phyloP scores from a whole-genome alignment of 2,888 invertebrate species.

The Macaria liturata region DNA sequence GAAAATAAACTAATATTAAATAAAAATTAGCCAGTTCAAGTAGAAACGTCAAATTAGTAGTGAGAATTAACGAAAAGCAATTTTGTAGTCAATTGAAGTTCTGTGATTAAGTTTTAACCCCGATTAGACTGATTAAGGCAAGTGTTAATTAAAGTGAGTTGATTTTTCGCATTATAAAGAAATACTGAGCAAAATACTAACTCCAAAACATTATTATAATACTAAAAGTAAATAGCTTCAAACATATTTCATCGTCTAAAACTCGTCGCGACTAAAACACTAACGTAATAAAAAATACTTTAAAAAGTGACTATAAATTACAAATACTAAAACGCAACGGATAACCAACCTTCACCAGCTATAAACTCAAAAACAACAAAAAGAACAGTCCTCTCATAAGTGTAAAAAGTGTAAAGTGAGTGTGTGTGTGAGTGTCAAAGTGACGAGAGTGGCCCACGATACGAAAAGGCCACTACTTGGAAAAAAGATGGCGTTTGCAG shows the following conservation, averaged over 20 bases:
- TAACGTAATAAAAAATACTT: too few species aligned
- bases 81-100: slow-evolving; percentile 60
- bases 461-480: slow-evolving; percentile 35
- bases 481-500: slow-evolving; percentile 90
- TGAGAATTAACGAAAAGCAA: slow-evolving; percentile 41
- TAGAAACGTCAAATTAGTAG: slow-evolving; percentile 34
- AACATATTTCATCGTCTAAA: too few species aligned
- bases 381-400: not conserved
- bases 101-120: slow-evolving; percentile 57
- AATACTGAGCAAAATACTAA: too few species aligned
- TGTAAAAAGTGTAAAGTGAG: slow-evolving; percentile 28
- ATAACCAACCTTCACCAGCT: too few species aligned
- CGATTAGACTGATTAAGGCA: slow-evolving; percentile 32
- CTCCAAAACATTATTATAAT: too few species aligned
- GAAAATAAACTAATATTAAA: too few species aligned
- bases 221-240: too few species aligned
- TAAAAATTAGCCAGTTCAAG: slow-evolving; percentile 18
- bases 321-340: too few species aligned
- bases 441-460: slow-evolving; percentile 45
- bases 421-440: slow-evolving; percentile 11
- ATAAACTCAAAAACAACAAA: not conserved
- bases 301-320: too few species aligned
- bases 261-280: too few species aligned
- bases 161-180: too few species aligned
- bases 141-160: too few species aligned